Evolutionary conservation across 2,113 vertebrate genomes (phyloP), one percentile per base, ranked within the genome.

Genomic region (Trogon surrucura): DNA sequence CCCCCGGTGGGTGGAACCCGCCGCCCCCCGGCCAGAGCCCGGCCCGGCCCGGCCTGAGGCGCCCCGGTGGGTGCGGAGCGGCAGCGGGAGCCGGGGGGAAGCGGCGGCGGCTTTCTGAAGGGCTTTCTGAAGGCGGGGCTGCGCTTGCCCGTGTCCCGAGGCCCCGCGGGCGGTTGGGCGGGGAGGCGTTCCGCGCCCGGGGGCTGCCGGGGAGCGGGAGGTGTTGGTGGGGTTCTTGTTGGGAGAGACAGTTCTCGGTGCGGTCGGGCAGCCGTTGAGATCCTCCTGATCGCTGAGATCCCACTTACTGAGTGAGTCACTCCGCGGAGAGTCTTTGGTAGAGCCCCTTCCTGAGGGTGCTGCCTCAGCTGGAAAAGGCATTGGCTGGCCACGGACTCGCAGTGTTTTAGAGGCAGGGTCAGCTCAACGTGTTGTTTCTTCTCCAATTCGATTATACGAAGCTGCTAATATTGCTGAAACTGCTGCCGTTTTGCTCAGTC

Each of bases 311-410:
- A 60, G 34, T 34, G 15, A 29, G 16, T 26, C 21, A 1, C 51
- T 44, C 65, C 48, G 48, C 11, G 57, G 30, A 29, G 25, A 53
- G 13, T 16, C 48, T 41, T 47, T 61, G 26, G 8, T 53, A 4
- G 4, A 71, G 22, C 10, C 27, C 17, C 71, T 80, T 65, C 45
- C 17, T 23, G 10, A 70, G 47, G 36, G 9, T 18, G 6, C 17
- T 25, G 22, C 15, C 13, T 30, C 48, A 57, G 26, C 23, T 72
- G 13, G 23, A 77, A 27, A 38, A 15, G 4, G 10, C 9, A 2
- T 51, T 22, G 6, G 16, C 16, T 65, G 27, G n/a, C 41, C 15
- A 16, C 19, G 10, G 3, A 17, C 4, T 0, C 29, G 48, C 12
- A 30, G 1, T 9, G 32, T 77, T 72, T 53, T 17, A 27, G 19